These are phyloP conservation scores for Drosophila ohnishii DNA, from an alignment of 1,140 invertebrate genomes.

Conservation along the genomic window DNA sequence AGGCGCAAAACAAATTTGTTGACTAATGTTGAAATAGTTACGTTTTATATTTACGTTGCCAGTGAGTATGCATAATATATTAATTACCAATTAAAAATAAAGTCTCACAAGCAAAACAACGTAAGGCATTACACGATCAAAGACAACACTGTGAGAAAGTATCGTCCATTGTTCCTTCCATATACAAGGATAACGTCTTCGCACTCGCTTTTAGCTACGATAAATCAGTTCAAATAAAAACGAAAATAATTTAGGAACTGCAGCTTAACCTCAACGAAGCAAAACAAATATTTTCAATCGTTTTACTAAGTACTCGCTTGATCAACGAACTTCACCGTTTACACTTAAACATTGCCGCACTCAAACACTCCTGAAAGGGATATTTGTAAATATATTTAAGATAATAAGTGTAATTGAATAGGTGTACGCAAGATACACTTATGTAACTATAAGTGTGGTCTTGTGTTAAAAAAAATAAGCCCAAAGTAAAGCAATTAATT, in stretches of 20 bases:
- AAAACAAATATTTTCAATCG: conserved; percentile 29
- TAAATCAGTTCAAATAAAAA: conserved; percentile 30
- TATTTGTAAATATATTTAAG: conserved; percentile 77
- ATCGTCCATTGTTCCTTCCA: conserved; percentile 81
- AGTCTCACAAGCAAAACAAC: conserved; percentile 20
- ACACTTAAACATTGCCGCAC: conserved; percentile 21
- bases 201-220: conserved; percentile 66
- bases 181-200: conserved; percentile 50
- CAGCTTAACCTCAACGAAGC: conserved; percentile 34
- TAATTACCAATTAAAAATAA: conserved; percentile 21
- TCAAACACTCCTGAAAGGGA: conserved; percentile 32
- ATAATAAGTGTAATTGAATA: conserved; percentile 58
- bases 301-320: conserved; percentile 38
- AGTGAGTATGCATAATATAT: conserved; percentile 47
- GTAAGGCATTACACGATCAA: conserved; percentile 48
- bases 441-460: conserved; percentile 54
- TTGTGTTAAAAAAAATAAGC: conserved; percentile 53
- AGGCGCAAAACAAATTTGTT: conserved; percentile 55
- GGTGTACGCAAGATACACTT: conserved; percentile 43
- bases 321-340: conserved; percentile 25
- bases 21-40: conserved; percentile 54
- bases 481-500: conserved; percentile 51
- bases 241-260: conserved; percentile 22
- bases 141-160: conserved; percentile 60
- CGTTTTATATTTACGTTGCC: conserved; percentile 71